phyloP scores from a whole-genome alignment of 1,140 invertebrate species.

The Pseudomyrmex flavicornis region DNA sequence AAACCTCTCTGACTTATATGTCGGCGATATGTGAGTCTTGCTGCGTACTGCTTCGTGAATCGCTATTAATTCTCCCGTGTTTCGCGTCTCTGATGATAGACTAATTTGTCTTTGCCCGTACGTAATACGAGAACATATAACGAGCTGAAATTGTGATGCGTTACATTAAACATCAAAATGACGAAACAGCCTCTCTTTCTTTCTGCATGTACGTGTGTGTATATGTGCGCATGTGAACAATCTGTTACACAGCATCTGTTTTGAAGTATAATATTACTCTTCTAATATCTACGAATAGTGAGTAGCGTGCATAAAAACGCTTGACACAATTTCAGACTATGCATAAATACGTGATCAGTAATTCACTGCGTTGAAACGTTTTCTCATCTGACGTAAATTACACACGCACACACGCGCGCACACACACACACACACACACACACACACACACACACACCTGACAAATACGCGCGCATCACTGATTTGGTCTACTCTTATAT shows the following conservation, averaged over 20 bases:
- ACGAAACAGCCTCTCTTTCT: too few species aligned
- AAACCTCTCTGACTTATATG: neutral
- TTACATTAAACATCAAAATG: neutral
- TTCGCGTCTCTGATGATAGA: neutral
- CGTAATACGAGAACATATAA: neutral
- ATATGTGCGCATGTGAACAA: neutral
- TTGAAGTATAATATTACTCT: slow-evolving; percentile 1
- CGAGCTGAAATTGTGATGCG: slow-evolving; percentile 4
- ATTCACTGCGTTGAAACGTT: slow-evolving; percentile 38
- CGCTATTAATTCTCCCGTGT: neutral
- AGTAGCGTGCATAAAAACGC: neutral
- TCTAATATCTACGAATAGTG: slow-evolving; percentile 1
- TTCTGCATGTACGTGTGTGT: too few species aligned
- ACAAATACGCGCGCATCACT: too few species aligned
- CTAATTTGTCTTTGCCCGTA: neutral
- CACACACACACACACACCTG: too few species aligned
- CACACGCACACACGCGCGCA: neutral
- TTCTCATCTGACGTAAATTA: neutral
- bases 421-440: too few species aligned
- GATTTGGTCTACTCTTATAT: too few species aligned
- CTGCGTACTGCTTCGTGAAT: neutral
- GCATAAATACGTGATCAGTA: slow-evolving; percentile 38
- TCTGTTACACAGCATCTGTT: neutral
- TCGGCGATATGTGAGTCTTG: neutral
- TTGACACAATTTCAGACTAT: slow-evolving; percentile 22